Evolutionary conservation across 2,888 invertebrate genomes (phyloP).

Genomic region (Rotaria socialis): DNA sequence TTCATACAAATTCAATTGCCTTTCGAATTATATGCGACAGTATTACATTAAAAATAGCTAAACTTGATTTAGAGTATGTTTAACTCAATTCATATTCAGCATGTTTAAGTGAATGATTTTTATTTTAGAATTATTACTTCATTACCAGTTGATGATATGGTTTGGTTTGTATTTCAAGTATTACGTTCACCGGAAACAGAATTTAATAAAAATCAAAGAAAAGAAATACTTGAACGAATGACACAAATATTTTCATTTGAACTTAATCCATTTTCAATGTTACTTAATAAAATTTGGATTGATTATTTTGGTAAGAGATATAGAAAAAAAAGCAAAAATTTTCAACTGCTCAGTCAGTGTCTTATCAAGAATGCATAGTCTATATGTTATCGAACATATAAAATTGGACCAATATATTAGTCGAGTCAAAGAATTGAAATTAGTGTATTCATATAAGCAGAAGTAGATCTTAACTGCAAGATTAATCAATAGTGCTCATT

Average conservation of each 20-base stretch:
- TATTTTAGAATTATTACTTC: neutral
- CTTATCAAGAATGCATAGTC: no score
- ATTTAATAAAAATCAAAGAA: conserved; percentile 7
- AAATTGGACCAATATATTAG: no score
- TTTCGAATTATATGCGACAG: conserved; percentile 32
- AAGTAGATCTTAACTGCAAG: no score
- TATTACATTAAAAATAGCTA: neutral
- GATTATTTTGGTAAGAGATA: conserved; percentile 22
- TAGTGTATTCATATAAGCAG: no score
- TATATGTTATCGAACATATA: no score
- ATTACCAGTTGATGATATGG: conserved; percentile 30
- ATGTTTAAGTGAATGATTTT: neutral
- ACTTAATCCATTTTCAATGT: conserved; percentile 7
- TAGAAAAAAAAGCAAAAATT: neutral
- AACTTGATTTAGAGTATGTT: neutral
- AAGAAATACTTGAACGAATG: neutral
- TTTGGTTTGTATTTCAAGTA: conserved; percentile 32
- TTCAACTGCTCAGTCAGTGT: no score
- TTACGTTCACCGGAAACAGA: conserved; percentile 12
- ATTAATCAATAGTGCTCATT: no score
- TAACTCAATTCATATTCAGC: no score
- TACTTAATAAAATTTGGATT: conserved; percentile 10
- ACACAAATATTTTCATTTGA: conserved; percentile 14
- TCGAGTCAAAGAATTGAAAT: no score
- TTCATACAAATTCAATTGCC: conserved; percentile 17